Evolutionary conservation across 2,797 vertebrate species (phyloP).

Genomic region (Rhinoraja longicauda): DNA sequence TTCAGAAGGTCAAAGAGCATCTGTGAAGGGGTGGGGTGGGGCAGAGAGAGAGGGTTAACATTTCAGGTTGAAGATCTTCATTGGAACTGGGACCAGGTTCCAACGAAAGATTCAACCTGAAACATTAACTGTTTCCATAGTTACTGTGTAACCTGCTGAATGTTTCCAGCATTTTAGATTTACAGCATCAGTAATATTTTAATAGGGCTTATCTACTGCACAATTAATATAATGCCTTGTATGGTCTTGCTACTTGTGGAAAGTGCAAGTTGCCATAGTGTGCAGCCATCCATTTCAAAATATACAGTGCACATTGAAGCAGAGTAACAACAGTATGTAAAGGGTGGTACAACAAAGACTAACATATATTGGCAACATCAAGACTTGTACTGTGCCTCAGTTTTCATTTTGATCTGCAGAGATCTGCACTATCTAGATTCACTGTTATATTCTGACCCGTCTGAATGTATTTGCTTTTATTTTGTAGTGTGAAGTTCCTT

Average conservation of each 20-base stretch:
- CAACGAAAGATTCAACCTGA: too few species aligned
- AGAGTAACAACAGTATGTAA: not conserved
- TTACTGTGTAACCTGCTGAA: too few species aligned
- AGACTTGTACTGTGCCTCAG: not conserved
- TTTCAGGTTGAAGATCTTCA: too few species aligned
- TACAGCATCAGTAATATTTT: too few species aligned
- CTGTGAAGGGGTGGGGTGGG: too few species aligned
- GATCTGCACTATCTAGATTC: not conserved
- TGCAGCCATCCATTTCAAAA: not conserved
- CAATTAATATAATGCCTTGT: not conserved
- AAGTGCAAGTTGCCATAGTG: not conserved
- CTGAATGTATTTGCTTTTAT: not conserved
- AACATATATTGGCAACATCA: not conserved
- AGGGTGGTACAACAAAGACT: not conserved
- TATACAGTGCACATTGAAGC: too few species aligned
- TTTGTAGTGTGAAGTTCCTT: conserved; percentile 56
- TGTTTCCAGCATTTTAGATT: too few species aligned
- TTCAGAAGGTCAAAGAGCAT: too few species aligned
- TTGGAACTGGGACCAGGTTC: too few species aligned
- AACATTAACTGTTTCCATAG: too few species aligned
- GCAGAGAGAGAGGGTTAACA: too few species aligned
- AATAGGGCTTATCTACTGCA: too few species aligned
- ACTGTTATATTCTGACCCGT: not conserved
- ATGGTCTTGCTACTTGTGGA: not conserved
- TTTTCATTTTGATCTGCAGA: not conserved